Base-by-base conservation (phyloP, 2,113 vertebrate species). In the Cygnus buccinator region DNA sequence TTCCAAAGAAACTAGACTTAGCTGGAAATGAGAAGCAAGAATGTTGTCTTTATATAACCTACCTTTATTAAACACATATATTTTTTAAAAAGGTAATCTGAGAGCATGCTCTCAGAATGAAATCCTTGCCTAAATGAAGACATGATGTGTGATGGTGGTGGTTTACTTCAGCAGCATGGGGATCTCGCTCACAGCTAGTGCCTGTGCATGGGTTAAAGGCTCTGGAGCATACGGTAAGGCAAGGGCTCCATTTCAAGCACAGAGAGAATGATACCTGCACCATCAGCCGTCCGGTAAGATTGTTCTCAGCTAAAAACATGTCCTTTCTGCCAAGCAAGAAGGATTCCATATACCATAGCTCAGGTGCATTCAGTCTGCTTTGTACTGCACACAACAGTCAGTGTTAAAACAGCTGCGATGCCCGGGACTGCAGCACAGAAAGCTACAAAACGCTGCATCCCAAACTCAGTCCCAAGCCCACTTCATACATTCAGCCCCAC, bases 201-300 rank as follows among this genome's bases (percentile, higher is more conserved):
- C 25, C 43, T 13, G 41, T 43, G 19, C 33, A 13, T 23, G 13
- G 23, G 25, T 62, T 70, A 72, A 68, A 16, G 28, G 41, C 44
- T 78, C 28, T 6, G 2, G 29, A 76, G 25, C 9, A 9, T 10
- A 25, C 0, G 0, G 12, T 10, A 28, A 0, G 0, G 39, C 39
- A 63, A 72, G 3, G 5, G 31, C 59, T 25, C 68, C 26, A 29
- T 17, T 55, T 65, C 77, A 84, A 68, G 35, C 44, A 81, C 46
- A 61, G 13, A 6, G 10, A 68, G 33, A 89, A 87, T 7, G 46
- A 4, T 21, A 54, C 14, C 54, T 68, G 10, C 29, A 41, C 54
- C 55, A 58, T 55, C 37, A 12, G 31, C 21, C 26, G 44, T 29
- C 74, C 52, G 39, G 18, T 4, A 54, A 37, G n/a, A 90, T 58